phyloP scores from a whole-genome alignment of 30 jellyfish, hydroid and myxozoan species.

The Chironex yamaguchii region DNA sequence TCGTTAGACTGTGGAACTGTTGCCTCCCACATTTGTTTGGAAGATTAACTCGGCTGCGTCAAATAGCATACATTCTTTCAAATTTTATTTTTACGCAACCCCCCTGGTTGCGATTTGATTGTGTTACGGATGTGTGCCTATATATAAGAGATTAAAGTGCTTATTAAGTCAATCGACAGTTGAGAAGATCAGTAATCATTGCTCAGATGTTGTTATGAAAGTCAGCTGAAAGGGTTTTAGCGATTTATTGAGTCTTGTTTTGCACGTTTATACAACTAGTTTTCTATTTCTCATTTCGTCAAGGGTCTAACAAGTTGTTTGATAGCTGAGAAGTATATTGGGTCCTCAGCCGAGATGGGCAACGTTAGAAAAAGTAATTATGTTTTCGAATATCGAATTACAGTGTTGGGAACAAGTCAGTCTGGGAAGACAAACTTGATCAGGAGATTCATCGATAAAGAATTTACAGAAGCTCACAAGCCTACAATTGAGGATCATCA shows the following conservation, averaged over 20 bases:
- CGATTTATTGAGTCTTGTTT: neutral
- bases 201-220: neutral
- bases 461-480: constrained; percentile 59
- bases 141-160: no score
- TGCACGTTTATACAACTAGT: no score
- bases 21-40: neutral
- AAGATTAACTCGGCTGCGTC: neutral
- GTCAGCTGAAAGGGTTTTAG: neutral
- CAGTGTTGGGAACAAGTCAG: constrained; percentile 87
- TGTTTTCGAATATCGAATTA: constrained; percentile 91
- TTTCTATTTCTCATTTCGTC: no score
- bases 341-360: constrained; percentile 25
- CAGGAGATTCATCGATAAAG: constrained; percentile 75
- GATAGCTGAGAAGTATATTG: neutral
- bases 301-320: no score
- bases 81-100: neutral
- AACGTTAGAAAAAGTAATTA: constrained; percentile 86
- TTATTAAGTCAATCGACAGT: no score
- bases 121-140: no score
- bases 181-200: neutral
- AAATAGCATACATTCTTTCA: neutral
- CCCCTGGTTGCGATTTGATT: no score
- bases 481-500: constrained; percentile 92
- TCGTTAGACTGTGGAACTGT: no score
- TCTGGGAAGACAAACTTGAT: constrained; percentile 89